Percentiles rank a stretch among this genome's conserved stretches.
These are phyloP conservation scores for Sarotherodon lohbergeri DNA, from an alignment of 2,113 vertebrate genomes.

Conservation along the genomic window DNA sequence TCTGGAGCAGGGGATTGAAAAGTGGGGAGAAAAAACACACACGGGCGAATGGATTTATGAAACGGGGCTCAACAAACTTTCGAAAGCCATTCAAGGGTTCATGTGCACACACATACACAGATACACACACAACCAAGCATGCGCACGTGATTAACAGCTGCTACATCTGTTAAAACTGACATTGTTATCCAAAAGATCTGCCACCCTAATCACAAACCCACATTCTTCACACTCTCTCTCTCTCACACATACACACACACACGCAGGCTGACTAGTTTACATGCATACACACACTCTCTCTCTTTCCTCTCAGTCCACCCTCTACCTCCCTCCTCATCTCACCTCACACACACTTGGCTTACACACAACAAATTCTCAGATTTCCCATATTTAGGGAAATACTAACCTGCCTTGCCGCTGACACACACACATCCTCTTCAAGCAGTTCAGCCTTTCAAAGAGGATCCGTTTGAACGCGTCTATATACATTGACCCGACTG, in stretches of 20 bases:
- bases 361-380: slow-evolving; percentile 42
- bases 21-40: background rate
- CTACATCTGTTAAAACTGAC: background rate
- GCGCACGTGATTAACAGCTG: background rate
- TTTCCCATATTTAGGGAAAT: slow-evolving; percentile 57
- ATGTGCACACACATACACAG: background rate
- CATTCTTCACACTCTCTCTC: background rate
- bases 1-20: background rate
- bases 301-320: background rate
- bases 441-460: slow-evolving; percentile 75
- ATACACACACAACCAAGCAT: background rate
- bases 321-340: background rate
- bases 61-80: slow-evolving; percentile 1
- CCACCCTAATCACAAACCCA: slow-evolving; percentile 15
- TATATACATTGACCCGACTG: slow-evolving; percentile 76
- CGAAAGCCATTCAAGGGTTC: background rate
- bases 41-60: background rate
- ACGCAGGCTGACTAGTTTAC: background rate
- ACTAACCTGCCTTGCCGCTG: slow-evolving; percentile 78
- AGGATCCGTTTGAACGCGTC: slow-evolving; percentile 79
- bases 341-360: slow-evolving; percentile 4
- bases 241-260: background rate
- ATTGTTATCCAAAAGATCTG: slow-evolving; percentile 29
- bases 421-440: slow-evolving; percentile 80
- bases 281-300: background rate